phyloP scores from a whole-genome alignment of 2,888 invertebrate genomes.

The Lasioglossum vierecki region DNA sequence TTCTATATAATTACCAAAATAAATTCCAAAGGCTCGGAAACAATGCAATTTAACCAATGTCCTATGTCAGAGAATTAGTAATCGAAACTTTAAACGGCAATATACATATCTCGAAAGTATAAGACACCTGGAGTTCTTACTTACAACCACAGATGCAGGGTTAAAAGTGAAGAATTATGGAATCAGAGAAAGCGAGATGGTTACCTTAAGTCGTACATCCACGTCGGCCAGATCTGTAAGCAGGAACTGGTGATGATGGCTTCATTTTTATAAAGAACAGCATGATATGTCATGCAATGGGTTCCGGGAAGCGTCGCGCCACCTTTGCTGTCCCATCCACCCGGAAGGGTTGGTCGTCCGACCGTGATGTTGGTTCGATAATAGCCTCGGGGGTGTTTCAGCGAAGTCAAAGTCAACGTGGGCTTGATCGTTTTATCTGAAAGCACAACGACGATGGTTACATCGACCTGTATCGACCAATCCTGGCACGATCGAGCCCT shows the following conservation, averaged over 20 bases:
- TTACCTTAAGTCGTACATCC: conserved; percentile 90
- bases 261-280: conserved; percentile 87
- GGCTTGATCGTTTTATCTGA: conserved; percentile 75
- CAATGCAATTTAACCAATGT: too few relatives aligned
- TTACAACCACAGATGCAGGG: background rate
- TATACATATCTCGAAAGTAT: too few relatives aligned
- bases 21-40: too few relatives aligned
- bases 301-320: conserved; percentile 82
- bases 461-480: conserved; percentile 41
- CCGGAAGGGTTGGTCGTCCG: conserved; percentile 80
- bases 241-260: conserved; percentile 88
- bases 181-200: background rate
- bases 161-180: background rate
- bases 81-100: too few relatives aligned
- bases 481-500: conserved; percentile 14
- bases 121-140: too few relatives aligned
- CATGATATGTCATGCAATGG: conserved; percentile 90
- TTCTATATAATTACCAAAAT: too few relatives aligned
- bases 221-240: conserved; percentile 92
- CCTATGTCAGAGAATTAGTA: too few relatives aligned
- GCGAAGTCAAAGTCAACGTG: conserved; percentile 73
- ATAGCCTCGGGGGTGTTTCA: conserved; percentile 79
- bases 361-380: conserved; percentile 82
- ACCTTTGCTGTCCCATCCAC: conserved; percentile 84
- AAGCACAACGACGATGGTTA: conserved; percentile 54